These are phyloP conservation scores for Dyspetes luteomarginatus DNA, from an alignment of 2,888 invertebrate genomes.

Conservation along the genomic window DNA sequence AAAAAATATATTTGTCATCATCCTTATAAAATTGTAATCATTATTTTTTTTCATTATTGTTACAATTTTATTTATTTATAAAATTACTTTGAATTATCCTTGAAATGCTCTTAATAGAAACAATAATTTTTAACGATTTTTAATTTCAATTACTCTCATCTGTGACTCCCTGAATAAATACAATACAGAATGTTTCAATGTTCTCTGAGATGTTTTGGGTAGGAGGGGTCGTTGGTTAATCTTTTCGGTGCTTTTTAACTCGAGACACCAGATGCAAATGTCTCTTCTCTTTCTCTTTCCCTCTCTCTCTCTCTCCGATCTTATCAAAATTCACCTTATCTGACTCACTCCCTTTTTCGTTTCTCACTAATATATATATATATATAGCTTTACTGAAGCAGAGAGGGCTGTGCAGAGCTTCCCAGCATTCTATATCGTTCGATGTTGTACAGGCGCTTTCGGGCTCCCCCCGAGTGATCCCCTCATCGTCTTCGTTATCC, in stretches of 20 bases:
- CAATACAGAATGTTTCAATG: no score
- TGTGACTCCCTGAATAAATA: no score
- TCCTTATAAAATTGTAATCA: no score
- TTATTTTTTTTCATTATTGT: neutral
- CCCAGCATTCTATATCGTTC: slow-evolving; percentile 1
- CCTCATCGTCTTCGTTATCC: neutral
- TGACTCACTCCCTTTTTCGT: slow-evolving; percentile 28
- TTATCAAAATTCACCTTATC: slow-evolving; percentile 58
- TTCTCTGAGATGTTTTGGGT: neutral
- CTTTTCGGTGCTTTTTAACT: slow-evolving; percentile 41
- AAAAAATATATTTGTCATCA: no score
- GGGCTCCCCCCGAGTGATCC: slow-evolving; percentile 25
- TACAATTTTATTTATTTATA: neutral
- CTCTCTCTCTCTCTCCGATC: slow-evolving; percentile 6
- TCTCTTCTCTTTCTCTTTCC: neutral
- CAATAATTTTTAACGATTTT: neutral
- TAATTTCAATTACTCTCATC: no score
- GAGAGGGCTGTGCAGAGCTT: no score
- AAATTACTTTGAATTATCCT: neutral
- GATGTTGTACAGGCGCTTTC: slow-evolving; percentile 20
- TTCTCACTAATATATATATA: slow-evolving; percentile 5
- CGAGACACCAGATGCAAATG: slow-evolving; percentile 55
- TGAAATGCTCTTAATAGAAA: neutral
- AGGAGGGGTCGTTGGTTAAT: slow-evolving; percentile 31
- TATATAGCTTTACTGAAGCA: no score